Percentiles rank a stretch among this genome's conserved stretches.
Evolutionary conservation across 2,888 invertebrate genomes (phyloP).

Genomic region (Sinelater perroti): DNA sequence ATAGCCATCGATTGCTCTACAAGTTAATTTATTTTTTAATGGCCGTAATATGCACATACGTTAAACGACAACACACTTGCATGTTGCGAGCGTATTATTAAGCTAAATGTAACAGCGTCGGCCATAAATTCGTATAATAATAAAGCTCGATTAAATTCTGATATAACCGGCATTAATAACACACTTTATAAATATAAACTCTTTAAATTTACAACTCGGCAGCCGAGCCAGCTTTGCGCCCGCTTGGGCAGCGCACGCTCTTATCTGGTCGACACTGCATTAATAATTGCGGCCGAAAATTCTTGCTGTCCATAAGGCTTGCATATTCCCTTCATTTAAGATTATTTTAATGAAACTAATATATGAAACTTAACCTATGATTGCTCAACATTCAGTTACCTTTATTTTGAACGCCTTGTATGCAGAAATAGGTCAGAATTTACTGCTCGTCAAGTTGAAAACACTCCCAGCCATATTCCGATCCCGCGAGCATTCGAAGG

Average conservation of each 20-base stretch:
- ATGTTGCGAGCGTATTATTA: conserved; percentile 50
- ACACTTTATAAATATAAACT: conserved; percentile 46
- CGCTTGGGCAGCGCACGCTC: no score
- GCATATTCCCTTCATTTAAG: no score
- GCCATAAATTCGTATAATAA: conserved; percentile 47
- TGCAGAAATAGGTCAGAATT: conserved; percentile 20
- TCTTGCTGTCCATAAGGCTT: no score
- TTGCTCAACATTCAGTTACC: no score
- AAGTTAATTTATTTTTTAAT: conserved; percentile 55
- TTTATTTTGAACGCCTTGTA: no score
- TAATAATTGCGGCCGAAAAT: no score
- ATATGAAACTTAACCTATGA: no score
- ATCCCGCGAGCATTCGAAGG: conserved; percentile 31
- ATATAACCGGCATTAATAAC: conserved; percentile 47
- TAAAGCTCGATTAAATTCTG: conserved; percentile 47
- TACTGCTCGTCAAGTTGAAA: conserved; percentile 19
- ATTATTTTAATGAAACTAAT: no score
- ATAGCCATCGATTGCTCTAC: conserved; percentile 40
- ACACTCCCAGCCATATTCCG: conserved; percentile 25
- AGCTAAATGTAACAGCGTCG: conserved; percentile 41
- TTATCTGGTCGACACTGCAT: no score
- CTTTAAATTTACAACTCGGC: conserved; percentile 39
- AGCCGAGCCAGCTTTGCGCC: conserved; percentile 31
- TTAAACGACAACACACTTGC: conserved; percentile 49
- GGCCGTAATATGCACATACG: conserved; percentile 54